Evolutionary conservation across 2,113 vertebrate species (phyloP), one percentile per base, ranked within the genome.

Genomic region (Notothenia rossii): DNA sequence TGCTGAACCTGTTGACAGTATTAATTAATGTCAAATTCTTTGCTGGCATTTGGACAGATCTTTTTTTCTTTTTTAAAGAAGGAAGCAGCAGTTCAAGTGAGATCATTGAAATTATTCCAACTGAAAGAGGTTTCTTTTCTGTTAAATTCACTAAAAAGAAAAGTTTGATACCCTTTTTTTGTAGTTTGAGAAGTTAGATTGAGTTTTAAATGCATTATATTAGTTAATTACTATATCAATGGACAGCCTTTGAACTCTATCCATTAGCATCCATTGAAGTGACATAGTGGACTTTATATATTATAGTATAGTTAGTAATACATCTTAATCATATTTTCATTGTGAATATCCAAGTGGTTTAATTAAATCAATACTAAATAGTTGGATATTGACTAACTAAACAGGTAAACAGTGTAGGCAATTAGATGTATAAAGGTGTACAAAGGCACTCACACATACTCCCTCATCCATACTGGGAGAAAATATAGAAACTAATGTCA

Each of bases 141-240:
- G 66, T 85, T 62, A 81, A 89, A 87, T 29, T 4, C 3, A 29
- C 29, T 29, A 29, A 29, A 29, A 29, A 29, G 74, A 84, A 82
- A 85, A 85, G 82, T 70, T 88, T 76, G 84, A 86, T 87, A 69
- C 80, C 75, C 75, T 77, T 83, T 83, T 71, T 82, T 82, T 25
- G 25, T 25, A 25, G 25, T 25, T 25, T 29, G 29, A 29, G 29
- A 29, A 29, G 29, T 29, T 29, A 29, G n/a, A 88, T 22, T 22
- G 62, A 81, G 82, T 71, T 77, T 55, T 77, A 56, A 15, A 7
- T 36, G 17, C 0, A 17, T 66, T 65, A 75, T 75, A 58, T 75
- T 14, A 15, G 18, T 74, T 84, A 78, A 90, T 88, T 76, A 71
- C 18, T 72, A 25, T 75, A 63, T 83, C 66, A 60, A 59, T 84